A percentile compares a stretch with the other conserved stretches of the same genome.
Conservation (phyloP, 2,888 invertebrate species). For the Digitonthophagus gazella region DNA sequence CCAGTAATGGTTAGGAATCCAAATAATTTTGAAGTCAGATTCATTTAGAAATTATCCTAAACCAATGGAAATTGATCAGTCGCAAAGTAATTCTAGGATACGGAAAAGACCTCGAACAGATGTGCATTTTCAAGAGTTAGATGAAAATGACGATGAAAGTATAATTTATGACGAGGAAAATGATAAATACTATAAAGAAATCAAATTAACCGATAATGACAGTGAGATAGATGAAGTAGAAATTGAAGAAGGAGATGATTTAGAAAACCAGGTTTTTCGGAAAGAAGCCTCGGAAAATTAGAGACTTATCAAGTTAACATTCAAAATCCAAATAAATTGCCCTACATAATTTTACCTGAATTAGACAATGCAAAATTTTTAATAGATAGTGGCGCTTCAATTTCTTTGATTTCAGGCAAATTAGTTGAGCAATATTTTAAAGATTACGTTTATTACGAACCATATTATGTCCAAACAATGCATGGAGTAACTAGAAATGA, state of each 20-base stretch:
- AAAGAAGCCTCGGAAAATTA: constrained; percentile 1
- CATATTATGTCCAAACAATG: not conserved
- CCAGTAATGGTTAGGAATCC: not conserved
- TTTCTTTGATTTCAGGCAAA: not conserved
- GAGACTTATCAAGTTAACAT: not conserved
- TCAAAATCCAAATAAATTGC: not conserved
- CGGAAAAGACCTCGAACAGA: not conserved
- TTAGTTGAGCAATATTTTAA: constrained; percentile 8
- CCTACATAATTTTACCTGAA: constrained; percentile 1
- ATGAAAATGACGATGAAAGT: not conserved
- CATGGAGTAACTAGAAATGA: not conserved
- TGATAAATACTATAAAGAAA: not conserved
- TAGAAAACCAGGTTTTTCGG: no score
- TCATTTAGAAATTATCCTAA: not conserved
- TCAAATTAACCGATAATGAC: not conserved
- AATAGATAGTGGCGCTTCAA: constrained; percentile 6
- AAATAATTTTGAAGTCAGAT: not conserved
- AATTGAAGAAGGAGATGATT: not conserved
- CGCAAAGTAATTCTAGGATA: not conserved
- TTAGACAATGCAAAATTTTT: constrained; percentile 1
- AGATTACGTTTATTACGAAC: not conserved
- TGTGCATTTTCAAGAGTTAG: not conserved
- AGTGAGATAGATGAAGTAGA: not conserved
- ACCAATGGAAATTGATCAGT: constrained; percentile 2
- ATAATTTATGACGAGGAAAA: no score